Conservation (phyloP, 1,140 invertebrate genomes). For the Eciton burchellii region DNA sequence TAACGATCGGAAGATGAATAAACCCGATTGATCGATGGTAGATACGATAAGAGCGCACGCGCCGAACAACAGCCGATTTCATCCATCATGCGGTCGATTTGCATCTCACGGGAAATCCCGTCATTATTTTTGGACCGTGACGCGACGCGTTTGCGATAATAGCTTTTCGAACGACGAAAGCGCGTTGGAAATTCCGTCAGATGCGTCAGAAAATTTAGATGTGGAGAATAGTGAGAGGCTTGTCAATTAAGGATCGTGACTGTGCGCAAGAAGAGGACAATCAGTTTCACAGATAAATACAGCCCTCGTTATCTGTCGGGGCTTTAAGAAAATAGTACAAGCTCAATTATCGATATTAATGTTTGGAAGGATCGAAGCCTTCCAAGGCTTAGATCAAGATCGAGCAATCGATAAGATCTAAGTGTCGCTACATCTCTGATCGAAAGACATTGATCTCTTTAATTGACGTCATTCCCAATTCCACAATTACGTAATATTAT, state of each 20-base stretch:
- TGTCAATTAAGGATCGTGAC: neutral
- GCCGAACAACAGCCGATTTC: neutral
- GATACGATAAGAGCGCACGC: neutral
- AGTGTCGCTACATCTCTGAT: too few relatives aligned
- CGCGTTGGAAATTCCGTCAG: neutral
- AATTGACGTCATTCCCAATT: neutral
- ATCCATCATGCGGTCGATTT: neutral
- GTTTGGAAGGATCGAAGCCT: too few relatives aligned
- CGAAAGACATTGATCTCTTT: too few relatives aligned
- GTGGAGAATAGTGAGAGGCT: neutral
- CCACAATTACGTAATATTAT: neutral
- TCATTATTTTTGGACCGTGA: neutral
- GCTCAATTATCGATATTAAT: too few relatives aligned
- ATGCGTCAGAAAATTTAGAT: constrained; percentile 10
- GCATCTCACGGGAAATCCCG: neutral
- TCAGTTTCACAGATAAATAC: too few relatives aligned
- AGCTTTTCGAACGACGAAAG: neutral
- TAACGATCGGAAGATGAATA: constrained; percentile 6
- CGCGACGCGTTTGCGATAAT: neutral
- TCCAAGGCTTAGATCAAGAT: too few relatives aligned
- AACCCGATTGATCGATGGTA: neutral
- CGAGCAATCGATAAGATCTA: too few relatives aligned
- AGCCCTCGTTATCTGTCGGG: too few relatives aligned
- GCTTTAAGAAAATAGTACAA: too few relatives aligned
- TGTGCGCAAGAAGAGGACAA: too few relatives aligned